phyloP scores from a whole-genome alignment of 2,113 vertebrate genomes.

The Boleophthalmus pectinirostris region DNA sequence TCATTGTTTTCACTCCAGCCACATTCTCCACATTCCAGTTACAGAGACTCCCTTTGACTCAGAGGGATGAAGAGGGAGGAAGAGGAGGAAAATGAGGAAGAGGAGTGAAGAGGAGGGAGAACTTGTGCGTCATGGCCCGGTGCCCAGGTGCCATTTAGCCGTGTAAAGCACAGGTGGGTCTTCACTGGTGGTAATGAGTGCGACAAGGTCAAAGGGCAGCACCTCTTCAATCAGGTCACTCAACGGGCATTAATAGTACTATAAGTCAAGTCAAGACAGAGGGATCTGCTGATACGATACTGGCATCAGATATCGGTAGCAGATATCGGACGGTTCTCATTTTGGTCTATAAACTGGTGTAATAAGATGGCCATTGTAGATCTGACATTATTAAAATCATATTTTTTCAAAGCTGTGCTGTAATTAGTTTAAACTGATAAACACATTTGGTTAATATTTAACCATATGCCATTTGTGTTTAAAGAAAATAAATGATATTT shows the following conservation, averaged over 20 bases:
- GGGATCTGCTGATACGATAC: too few species aligned
- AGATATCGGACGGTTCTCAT: too few species aligned
- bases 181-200: not conserved
- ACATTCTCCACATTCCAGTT: slow-evolving; percentile 63
- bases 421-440: too few species aligned
- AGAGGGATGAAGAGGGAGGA: slow-evolving; percentile 15
- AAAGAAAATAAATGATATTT: too few species aligned
- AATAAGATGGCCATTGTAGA: too few species aligned
- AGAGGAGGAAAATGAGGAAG: slow-evolving; percentile 24
- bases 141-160: slow-evolving; percentile 25
- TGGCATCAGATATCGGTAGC: too few species aligned
- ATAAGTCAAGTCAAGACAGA: not conserved
- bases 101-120: slow-evolving; percentile 6
- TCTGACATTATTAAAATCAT: too few species aligned
- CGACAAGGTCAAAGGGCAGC: not conserved
- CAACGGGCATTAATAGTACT: not conserved
- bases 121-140: not conserved
- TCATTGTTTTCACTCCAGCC: slow-evolving; percentile 53
- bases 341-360: too few species aligned
- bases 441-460: too few species aligned
- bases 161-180: not conserved
- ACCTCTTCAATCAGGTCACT: not conserved
- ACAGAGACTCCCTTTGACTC: slow-evolving; percentile 50
- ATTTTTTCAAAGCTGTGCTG: too few species aligned
- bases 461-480: too few species aligned